A percentile compares a stretch with the other conserved stretches of the same genome.
These are phyloP conservation scores for Suricata suricatta DNA, from an alignment of 2,113 vertebrate species.

Conservation along the genomic window DNA sequence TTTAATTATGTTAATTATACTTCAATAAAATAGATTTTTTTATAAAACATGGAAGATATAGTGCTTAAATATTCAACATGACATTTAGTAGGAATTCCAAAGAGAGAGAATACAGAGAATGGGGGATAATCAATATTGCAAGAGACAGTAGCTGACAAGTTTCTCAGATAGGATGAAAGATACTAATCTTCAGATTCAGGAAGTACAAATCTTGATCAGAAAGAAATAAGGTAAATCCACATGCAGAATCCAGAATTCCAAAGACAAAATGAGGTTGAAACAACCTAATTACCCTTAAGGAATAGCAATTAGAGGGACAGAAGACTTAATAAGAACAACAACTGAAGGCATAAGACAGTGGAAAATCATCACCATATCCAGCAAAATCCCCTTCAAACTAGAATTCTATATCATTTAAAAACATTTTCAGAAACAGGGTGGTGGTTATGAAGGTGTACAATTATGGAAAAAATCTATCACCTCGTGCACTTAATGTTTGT, in stretches of 20 bases:
- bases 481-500: neutral
- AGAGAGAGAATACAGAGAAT: neutral
- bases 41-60: neutral
- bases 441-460: neutral
- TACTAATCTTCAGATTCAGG: neutral
- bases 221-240: constrained; percentile 14
- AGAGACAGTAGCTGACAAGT: neutral
- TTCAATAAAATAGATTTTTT: neutral
- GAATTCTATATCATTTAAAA: neutral
- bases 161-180: neutral
- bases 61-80: neutral
- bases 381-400: neutral
- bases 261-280: neutral
- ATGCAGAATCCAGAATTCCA: neutral
- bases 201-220: neutral
- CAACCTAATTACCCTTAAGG: neutral
- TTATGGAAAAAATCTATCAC: neutral
- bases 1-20: neutral
- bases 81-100: neutral
- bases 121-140: neutral
- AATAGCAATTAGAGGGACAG: neutral
- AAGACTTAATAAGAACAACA: neutral
- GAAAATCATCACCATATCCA: neutral
- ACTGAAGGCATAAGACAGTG: neutral
- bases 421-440: neutral